These are phyloP conservation scores for Nomada fucata DNA, from an alignment of 2,888 invertebrate species.

Conservation along the genomic window DNA sequence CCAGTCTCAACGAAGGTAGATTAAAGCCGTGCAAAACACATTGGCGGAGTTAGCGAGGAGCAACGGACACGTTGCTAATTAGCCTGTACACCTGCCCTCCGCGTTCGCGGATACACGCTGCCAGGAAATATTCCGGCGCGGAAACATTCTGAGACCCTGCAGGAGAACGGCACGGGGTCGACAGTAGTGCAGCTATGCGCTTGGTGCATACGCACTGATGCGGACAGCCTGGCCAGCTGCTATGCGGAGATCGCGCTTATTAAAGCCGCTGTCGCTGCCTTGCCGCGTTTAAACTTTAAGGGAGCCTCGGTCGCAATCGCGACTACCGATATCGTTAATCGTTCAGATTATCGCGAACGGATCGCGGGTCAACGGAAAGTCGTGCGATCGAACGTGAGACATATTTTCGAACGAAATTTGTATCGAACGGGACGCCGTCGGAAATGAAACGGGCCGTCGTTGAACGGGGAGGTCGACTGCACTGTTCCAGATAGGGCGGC, in stretches of 20 bases:
- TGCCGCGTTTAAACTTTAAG: conserved; percentile 14
- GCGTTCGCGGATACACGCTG: conserved; percentile 22
- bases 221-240: conserved; percentile 48
- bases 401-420: too few relatives aligned
- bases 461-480: conserved; percentile 53
- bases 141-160: conserved; percentile 1
- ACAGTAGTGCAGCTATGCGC: conserved; percentile 37
- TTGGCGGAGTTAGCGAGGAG: neutral
- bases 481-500: neutral
- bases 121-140: neutral
- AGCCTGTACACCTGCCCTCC: conserved; percentile 25
- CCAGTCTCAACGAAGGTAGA: conserved; percentile 26
- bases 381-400: too few relatives aligned
- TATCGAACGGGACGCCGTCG: too few relatives aligned
- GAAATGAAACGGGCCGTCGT: conserved; percentile 43
- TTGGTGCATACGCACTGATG: conserved; percentile 56
- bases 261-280: conserved; percentile 43
- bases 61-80: conserved; percentile 25
- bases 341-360: too few relatives aligned
- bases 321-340: conserved; percentile 21
- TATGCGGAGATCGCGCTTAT: conserved; percentile 60
- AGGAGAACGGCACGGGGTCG: conserved; percentile 8
- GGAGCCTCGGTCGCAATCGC: conserved; percentile 45
- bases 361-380: too few relatives aligned
- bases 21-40: conserved; percentile 27